Base-by-base conservation (phyloP, 2,888 invertebrate genomes). In the Blomia tropicalis region DNA sequence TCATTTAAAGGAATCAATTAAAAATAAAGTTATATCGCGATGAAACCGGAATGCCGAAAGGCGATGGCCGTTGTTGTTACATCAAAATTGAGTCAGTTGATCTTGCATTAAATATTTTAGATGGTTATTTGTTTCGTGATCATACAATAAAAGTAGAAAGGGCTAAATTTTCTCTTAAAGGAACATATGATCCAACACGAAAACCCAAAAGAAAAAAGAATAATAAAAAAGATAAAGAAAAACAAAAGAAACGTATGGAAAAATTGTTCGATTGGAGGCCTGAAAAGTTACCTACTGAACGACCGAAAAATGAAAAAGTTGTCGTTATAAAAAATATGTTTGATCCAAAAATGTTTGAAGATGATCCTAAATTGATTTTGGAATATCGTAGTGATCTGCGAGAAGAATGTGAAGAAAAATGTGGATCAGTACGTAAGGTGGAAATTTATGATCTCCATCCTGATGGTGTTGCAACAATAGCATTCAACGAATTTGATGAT, bases 231-330 rank as follows among this genome's bases (percentile, higher is more conserved):
- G 87, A 93, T 67, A 93, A 91, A 72, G 73, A 89, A 62, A 87
- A 87, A 75, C 88, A 89, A 74, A 83, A 85, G 75, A 89, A 89
- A 74, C 83, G 85, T 75, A 88, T 95, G 72, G 87, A 92, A 72
- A 92, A 89, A 72, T 76, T 95, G 58, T 88, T 98, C 73, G 93
- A 91, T 73, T 98, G 98, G 98, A 79, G 88, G 65, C 93, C 95
- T 0, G 95, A 96, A 69, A 88, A 87, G 73, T 79, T 87, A 72
- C 77, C 83, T 32, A 89, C 88, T 1, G 87, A 88, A 70, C 79
- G 91, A 59, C 80, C 83, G 0, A 90, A 88, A 72, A 83, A 87
- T 73, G 96, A 98, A 73, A 82, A 83, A 71, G 80, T 87, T 58
- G 91, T 98, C 0, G 85, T 98, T 58, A 80, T 98, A 11, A 91